phyloP scores from a whole-genome alignment of 2,888 invertebrate species.

The Conomelus anceps region DNA sequence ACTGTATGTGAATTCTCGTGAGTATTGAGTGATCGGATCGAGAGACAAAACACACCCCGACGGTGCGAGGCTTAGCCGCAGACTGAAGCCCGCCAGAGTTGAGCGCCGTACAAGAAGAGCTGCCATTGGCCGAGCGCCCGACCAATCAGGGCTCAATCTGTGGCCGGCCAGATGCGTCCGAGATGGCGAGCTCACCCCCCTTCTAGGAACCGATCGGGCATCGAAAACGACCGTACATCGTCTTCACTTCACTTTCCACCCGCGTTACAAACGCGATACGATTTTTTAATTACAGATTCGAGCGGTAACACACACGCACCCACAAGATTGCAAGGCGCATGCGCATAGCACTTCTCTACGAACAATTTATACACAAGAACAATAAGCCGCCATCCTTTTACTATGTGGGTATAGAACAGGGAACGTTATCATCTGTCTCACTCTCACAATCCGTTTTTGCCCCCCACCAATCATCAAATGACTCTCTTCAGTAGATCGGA shows the following conservation, averaged over 20 bases:
- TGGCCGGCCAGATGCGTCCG: slow-evolving; percentile 3
- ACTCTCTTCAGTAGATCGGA: not conserved
- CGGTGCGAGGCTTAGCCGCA: slow-evolving; percentile 5
- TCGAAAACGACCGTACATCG: not conserved
- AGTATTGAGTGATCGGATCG: not conserved
- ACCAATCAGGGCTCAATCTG: slow-evolving; percentile 8
- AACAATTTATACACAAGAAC: not conserved
- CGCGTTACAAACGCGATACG: not conserved
- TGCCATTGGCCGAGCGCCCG: not conserved
- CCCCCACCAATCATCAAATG: not conserved
- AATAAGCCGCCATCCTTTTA: not conserved
- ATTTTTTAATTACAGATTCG: not conserved
- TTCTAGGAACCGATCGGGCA: not conserved
- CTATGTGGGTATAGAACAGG: not conserved
- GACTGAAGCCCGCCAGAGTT: not conserved
- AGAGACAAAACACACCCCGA: not conserved
- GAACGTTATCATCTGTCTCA: not conserved
- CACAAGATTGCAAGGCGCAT: not conserved
- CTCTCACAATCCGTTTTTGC: not conserved
- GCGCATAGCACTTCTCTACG: not conserved
- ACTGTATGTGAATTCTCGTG: not conserved
- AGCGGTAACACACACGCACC: not conserved
- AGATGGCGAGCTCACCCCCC: not conserved
- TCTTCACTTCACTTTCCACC: not conserved
- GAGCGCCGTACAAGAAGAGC: not conserved